Evolutionary conservation across 2,113 vertebrate genomes (phyloP).

Genomic region (Fregata magnificens): DNA sequence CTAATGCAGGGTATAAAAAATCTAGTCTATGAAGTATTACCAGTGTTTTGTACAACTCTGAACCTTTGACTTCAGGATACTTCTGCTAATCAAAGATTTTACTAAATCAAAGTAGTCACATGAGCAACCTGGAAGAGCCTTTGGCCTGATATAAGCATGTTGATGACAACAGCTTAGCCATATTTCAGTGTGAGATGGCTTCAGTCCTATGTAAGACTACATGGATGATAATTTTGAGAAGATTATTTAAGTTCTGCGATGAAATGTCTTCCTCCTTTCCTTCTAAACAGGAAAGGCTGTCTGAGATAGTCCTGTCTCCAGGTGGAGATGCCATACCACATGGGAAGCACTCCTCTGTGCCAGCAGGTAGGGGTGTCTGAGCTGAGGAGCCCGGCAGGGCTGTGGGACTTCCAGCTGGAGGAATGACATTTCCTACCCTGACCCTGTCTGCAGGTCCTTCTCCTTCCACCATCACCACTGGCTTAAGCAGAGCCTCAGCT

Average conservation of each 20-base stretch:
- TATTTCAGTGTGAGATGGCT: not conserved
- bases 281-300: not conserved
- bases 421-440: too few relatives aligned
- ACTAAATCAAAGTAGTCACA: not conserved
- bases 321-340: too few relatives aligned
- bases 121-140: conserved; percentile 11
- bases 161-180: not conserved
- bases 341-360: too few relatives aligned
- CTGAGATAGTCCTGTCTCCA: too few relatives aligned
- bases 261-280: not conserved
- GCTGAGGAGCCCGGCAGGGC: too few relatives aligned
- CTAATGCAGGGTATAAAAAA: not conserved
- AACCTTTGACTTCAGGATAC: not conserved
- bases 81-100: not conserved
- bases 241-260: not conserved
- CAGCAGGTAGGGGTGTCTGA: too few relatives aligned
- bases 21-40: not conserved
- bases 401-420: too few relatives aligned
- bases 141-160: not conserved
- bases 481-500: too few relatives aligned
- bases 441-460: too few relatives aligned
- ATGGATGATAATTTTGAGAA: not conserved
- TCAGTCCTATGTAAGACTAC: not conserved
- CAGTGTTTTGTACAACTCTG: not conserved
- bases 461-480: too few relatives aligned